A percentile compares a stretch with the other conserved stretches of the same genome.
Evolutionary conservation across 2,888 invertebrate species (phyloP).

Genomic region (Oligia fasciuncula): DNA sequence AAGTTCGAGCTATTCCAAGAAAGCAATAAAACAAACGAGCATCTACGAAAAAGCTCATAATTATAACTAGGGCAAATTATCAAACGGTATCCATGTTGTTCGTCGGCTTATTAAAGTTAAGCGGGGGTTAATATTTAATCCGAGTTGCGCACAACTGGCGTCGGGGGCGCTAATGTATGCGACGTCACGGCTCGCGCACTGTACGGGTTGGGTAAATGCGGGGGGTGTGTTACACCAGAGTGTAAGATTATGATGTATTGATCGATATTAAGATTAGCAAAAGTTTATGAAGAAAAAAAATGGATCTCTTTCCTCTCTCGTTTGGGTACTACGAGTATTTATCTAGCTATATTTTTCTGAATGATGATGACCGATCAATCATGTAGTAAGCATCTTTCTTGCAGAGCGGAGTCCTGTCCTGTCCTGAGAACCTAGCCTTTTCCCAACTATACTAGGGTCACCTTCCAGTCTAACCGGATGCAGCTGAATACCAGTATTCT

Average conservation of each 20-base stretch:
- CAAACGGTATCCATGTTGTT: conserved; percentile 72
- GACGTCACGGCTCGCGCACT: conserved; percentile 70
- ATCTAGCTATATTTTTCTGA: not conserved
- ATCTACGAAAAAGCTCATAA: conserved; percentile 50
- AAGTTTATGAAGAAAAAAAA: not conserved
- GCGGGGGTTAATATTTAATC: conserved; percentile 77
- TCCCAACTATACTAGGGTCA: not conserved
- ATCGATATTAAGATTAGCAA: not conserved
- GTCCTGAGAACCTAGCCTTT: no score
- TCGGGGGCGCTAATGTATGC: conserved; percentile 76
- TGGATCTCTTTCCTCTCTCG: not conserved
- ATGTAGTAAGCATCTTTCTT: not conserved
- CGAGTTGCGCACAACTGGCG: conserved; percentile 71
- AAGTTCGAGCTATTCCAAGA: not conserved
- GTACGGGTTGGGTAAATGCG: conserved; percentile 67
- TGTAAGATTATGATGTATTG: conserved; percentile 34
- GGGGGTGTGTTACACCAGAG: conserved; percentile 55
- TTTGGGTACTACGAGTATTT: not conserved
- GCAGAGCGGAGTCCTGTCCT: not conserved
- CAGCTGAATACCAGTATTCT: not conserved
- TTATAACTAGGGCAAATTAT: conserved; percentile 68
- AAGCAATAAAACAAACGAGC: conserved; percentile 39
- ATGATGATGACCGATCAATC: not conserved
- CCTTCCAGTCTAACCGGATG: not conserved
- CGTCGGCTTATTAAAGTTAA: conserved; percentile 78